phyloP scores from a whole-genome alignment of 2,113 vertebrate species.

The Siniperca knerii region DNA sequence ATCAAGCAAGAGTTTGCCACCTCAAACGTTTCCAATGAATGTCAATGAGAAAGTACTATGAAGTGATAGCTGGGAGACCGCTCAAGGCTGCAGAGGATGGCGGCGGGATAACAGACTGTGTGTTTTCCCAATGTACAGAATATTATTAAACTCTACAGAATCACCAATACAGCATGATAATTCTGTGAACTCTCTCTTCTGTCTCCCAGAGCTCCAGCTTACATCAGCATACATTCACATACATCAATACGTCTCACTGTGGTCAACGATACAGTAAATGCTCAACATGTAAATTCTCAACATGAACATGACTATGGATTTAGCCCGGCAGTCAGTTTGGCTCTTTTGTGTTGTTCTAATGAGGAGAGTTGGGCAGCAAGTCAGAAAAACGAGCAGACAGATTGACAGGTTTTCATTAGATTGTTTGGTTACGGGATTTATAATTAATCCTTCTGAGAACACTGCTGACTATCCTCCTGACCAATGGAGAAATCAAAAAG shows the following conservation, averaged over 20 bases:
- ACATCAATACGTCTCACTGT: neutral
- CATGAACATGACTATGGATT: conserved; percentile 41
- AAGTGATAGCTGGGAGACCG: conserved; percentile 12
- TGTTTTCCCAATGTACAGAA: conserved; percentile 29
- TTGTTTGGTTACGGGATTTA: conserved; percentile 59
- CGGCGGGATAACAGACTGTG: neutral
- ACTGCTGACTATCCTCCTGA: conserved; percentile 34
- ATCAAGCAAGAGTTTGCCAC: conserved; percentile 39
- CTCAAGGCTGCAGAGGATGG: conserved; percentile 31
- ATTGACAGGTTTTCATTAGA: conserved; percentile 71
- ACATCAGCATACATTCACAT: conserved; percentile 5
- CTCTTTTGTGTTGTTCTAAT: conserved; percentile 43
- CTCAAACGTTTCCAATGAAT: conserved; percentile 60
- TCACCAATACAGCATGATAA: neutral
- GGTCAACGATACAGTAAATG: conserved; percentile 13
- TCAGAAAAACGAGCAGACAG: conserved; percentile 40
- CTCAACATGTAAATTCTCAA: too few species aligned
- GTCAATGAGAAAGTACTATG: conserved; percentile 46
- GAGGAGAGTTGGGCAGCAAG: conserved; percentile 30
- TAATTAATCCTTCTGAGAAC: conserved; percentile 76
- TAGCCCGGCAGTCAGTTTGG: conserved; percentile 23
- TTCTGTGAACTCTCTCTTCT: neutral
- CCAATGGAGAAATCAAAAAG: conserved; percentile 19
- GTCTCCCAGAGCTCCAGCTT: neutral
- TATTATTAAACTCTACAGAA: conserved; percentile 31